phyloP scores from a whole-genome alignment of 37 sponge, comb jelly and placozoan genomes.

The Crambe crambe region DNA sequence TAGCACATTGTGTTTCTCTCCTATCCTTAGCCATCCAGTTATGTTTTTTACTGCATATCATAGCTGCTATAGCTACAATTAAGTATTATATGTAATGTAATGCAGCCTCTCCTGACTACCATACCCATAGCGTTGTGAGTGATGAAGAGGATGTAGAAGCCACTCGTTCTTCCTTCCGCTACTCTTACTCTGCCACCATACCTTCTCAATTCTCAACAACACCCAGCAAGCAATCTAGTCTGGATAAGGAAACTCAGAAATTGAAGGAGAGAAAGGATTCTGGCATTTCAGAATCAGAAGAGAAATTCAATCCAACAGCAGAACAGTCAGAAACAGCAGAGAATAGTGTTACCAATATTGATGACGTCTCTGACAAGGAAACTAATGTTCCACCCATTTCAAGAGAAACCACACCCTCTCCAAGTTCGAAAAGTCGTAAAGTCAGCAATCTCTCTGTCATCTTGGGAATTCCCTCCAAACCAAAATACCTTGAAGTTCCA shows the following conservation, averaged over 20 bases:
- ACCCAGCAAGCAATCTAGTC: constrained; percentile 5
- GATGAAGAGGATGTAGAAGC: constrained; percentile 80
- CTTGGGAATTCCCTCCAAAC: too few species aligned
- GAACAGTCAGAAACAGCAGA: constrained; percentile 2
- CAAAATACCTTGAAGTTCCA: too few species aligned
- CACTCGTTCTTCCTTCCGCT: constrained; percentile 26
- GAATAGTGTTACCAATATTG: constrained; percentile 10
- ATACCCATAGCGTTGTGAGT: constrained; percentile 71
- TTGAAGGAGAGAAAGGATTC: constrained; percentile 37
- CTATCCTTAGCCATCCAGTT: too few species aligned
- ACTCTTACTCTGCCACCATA: constrained; percentile 51
- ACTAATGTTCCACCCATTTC: not conserved
- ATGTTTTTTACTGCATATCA: too few species aligned
- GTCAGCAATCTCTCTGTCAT: too few species aligned
- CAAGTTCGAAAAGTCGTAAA: too few species aligned
- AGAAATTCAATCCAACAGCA: not conserved
- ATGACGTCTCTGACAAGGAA: not conserved
- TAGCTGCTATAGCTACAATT: too few species aligned
- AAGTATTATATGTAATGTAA: too few species aligned
- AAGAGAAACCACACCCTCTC: not conserved
- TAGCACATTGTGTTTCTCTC: too few species aligned
- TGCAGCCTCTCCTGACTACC: constrained; percentile 89
- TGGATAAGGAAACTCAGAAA: not conserved
- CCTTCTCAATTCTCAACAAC: constrained; percentile 43
- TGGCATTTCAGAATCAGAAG: constrained; percentile 36